phyloP scores from a whole-genome alignment of 2,888 invertebrate genomes.

The Pasiphila rectangulata region DNA sequence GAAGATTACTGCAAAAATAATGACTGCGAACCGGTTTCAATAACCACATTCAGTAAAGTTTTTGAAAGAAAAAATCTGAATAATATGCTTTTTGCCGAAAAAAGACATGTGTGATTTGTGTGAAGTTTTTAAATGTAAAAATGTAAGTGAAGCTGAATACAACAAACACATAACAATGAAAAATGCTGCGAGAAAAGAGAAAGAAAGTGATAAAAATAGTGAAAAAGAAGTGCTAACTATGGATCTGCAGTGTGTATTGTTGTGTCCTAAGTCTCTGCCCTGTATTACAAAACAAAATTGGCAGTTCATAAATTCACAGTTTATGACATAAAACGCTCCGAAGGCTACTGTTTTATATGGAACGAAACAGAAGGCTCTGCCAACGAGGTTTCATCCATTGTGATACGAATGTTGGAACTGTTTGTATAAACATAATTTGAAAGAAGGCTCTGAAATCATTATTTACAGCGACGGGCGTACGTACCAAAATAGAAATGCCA shows the following conservation, averaged over 20 bases:
- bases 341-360: conserved; percentile 12
- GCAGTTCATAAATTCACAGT: conserved; percentile 15
- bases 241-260: conserved; percentile 12
- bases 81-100: neutral
- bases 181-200: conserved; percentile 3
- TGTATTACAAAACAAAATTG: conserved; percentile 18
- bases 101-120: neutral
- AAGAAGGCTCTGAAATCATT: conserved; percentile 1
- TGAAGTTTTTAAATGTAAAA: neutral
- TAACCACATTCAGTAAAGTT: neutral
- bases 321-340: conserved; percentile 9
- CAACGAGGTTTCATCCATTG: conserved; percentile 10
- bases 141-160: neutral
- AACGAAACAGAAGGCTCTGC: conserved; percentile 16
- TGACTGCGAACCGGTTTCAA: neutral
- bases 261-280: conserved; percentile 11
- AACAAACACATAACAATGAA: neutral
- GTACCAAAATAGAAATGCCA: conserved; percentile 31
- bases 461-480: conserved; percentile 25
- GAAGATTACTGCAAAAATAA: neutral
- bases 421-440: conserved; percentile 1
- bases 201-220: conserved; percentile 2
- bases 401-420: conserved; percentile 1
- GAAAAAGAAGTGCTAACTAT: conserved; percentile 9
- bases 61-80: neutral